These are phyloP conservation scores for Diorhabda carinulata DNA, from an alignment of 1,140 invertebrate species.

Conservation along the genomic window DNA sequence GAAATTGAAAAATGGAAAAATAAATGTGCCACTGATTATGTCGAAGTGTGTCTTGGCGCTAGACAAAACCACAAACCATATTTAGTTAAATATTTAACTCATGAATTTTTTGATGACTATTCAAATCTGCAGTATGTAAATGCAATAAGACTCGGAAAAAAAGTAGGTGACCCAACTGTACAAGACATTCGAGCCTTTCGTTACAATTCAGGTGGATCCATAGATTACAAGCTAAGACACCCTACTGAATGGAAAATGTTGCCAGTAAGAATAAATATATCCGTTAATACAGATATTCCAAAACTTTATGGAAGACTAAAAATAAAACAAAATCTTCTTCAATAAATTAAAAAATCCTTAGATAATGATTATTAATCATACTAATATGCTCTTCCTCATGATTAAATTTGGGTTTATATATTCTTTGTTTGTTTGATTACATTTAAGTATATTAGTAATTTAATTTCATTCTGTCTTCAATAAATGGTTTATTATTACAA, in stretches of 20 bases:
- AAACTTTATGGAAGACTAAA: slow-evolving; percentile 3
- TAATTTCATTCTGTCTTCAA: background rate
- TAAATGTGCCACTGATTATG: slow-evolving; percentile 17
- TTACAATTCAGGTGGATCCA: slow-evolving; percentile 9
- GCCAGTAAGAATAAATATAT: background rate
- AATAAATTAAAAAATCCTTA: background rate
- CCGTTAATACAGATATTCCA: slow-evolving; percentile 6
- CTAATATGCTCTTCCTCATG: background rate
- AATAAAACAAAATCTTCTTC: slow-evolving; percentile 11
- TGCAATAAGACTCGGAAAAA: slow-evolving; percentile 23
- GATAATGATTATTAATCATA: background rate
- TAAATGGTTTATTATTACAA: background rate
- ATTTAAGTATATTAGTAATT: background rate
- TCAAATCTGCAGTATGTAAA: slow-evolving; percentile 7
- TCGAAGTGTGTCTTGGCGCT: background rate
- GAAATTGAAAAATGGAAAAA: slow-evolving; percentile 1
- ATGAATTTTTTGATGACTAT: slow-evolving; percentile 14
- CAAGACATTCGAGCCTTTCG: slow-evolving; percentile 15
- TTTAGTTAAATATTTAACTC: background rate
- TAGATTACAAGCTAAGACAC: background rate
- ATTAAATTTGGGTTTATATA: slow-evolving; percentile 1
- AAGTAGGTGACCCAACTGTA: slow-evolving; percentile 17
- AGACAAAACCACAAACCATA: background rate
- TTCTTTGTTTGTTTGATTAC: background rate
- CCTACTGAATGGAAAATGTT: background rate